Base-by-base conservation (phyloP, 2,888 invertebrate genomes). In the Phlogophora meticulosa region DNA sequence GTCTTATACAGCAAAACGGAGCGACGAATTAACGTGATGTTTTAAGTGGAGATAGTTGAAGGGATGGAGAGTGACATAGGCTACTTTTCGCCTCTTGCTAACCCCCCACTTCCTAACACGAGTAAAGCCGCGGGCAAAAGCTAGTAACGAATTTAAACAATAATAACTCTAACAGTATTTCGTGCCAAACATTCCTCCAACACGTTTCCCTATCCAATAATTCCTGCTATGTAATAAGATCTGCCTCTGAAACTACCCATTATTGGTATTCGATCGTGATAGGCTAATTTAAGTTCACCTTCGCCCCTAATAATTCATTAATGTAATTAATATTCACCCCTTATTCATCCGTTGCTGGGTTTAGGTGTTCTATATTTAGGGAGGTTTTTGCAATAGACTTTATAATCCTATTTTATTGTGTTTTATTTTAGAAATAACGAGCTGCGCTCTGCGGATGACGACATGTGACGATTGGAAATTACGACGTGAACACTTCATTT, bases 261-360 rank as follows among this genome's bases (percentile, higher is more conserved):
- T 60, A 70, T 60, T 69, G 42, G 49, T 76, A 56, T 66, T 66
- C 57, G 36, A 76, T 45, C 42, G 34, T 53, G 32, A 55, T 22
- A 55, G 57, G 1, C 76, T 40, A 68, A 72, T 76, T 76, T 58
- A 48, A 76, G 49, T 55, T 36, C 49, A 76, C 70, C 70, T 68
- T 13, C n/a, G 13, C 43, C 57, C 66, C 65, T 61, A 74, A 76
- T 80, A 80, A 76, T 76, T 78, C 61, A 67, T 76, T 51, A 36
- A 40, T 28, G 49, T 45, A 43, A 72, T 72, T 69, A 76, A 72
- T 76, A 72, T 69, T 72, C 76, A 76, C 43, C 70, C 58, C 34
- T 58, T 49, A 58, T 55, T 43, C 76, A 76, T 32, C 58, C 43
- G 38, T 11, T 17, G 10, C 24, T 7, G 48, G 38, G 36, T 38